phyloP scores from a whole-genome alignment of 2,888 invertebrate species.

The Eurytoma californica region DNA sequence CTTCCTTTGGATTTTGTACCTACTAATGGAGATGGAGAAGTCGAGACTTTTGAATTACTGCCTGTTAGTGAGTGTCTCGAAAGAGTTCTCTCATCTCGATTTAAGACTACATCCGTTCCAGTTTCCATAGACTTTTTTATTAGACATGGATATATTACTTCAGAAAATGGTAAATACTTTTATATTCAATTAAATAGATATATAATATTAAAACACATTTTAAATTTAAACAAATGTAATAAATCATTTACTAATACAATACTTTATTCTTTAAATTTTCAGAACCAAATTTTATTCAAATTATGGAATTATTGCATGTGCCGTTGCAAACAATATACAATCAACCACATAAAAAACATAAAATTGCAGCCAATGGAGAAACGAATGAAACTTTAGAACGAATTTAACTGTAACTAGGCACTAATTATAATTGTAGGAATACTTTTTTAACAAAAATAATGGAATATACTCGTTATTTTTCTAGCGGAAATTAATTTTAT shows the following conservation, averaged over 20 bases:
- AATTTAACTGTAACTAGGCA: conserved; percentile 61
- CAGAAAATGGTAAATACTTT: conserved; percentile 85
- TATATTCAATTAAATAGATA: not conserved
- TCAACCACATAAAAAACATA: conserved; percentile 76
- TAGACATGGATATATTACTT: conserved; percentile 90
- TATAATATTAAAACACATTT: not conserved
- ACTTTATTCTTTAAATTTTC: conserved; percentile 59
- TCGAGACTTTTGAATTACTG: conserved; percentile 91
- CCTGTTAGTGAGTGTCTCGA: conserved; percentile 90
- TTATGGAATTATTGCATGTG: conserved; percentile 91
- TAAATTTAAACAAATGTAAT: not conserved
- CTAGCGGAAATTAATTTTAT: conserved; percentile 32
- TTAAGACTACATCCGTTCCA: conserved; percentile 95
- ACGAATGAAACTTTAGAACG: conserved; percentile 63
- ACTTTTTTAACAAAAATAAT: conserved; percentile 60
- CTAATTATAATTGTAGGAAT: conserved; percentile 66
- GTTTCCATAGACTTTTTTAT: conserved; percentile 94
- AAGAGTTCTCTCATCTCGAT: conserved; percentile 87
- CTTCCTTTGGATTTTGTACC: conserved; percentile 92
- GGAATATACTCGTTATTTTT: conserved; percentile 46
- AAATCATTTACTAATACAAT: too few relatives aligned
- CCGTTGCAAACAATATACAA: conserved; percentile 90
- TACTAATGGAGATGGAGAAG: conserved; percentile 95
- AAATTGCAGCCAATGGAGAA: conserved; percentile 73
- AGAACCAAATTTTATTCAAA: conserved; percentile 90